Evolutionary conservation across 2,888 invertebrate species (phyloP).

Genomic region (Acanthosepion lycidas): DNA sequence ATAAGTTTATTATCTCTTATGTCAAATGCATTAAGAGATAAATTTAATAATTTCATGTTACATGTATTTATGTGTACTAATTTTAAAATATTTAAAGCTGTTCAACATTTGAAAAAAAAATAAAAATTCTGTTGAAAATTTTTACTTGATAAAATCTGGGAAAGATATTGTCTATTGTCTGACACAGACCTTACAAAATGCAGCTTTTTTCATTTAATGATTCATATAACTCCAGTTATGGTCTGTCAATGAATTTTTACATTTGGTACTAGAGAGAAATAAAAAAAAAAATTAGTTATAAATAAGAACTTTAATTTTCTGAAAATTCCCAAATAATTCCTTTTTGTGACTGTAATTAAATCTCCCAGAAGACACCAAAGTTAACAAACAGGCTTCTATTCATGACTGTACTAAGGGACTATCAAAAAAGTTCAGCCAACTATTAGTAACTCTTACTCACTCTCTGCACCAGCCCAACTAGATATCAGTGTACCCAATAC

Average conservation of each 20-base stretch:
- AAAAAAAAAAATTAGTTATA: neutral
- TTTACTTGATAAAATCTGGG: neutral
- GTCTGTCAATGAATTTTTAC: neutral
- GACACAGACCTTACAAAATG: neutral
- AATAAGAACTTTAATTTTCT: neutral
- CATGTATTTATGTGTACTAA: neutral
- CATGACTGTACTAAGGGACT: neutral
- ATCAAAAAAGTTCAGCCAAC: neutral
- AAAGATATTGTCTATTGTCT: neutral
- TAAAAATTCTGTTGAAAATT: neutral
- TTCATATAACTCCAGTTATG: neutral
- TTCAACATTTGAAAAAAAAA: neutral
- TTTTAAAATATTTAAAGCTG: neutral
- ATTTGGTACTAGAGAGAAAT: neutral
- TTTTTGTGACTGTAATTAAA: neutral
- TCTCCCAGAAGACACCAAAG: neutral
- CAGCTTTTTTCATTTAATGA: neutral
- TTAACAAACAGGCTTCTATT: neutral
- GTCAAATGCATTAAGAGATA: neutral
- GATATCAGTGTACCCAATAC: neutral
- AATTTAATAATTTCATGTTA: neutral
- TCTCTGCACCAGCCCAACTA: neutral
- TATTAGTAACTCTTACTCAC: neutral
- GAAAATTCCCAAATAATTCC: conserved; percentile 33
- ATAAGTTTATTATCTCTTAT: neutral